These are phyloP conservation scores for Poecilia gillii DNA, from an alignment of 2,797 vertebrate genomes.

Conservation along the genomic window DNA sequence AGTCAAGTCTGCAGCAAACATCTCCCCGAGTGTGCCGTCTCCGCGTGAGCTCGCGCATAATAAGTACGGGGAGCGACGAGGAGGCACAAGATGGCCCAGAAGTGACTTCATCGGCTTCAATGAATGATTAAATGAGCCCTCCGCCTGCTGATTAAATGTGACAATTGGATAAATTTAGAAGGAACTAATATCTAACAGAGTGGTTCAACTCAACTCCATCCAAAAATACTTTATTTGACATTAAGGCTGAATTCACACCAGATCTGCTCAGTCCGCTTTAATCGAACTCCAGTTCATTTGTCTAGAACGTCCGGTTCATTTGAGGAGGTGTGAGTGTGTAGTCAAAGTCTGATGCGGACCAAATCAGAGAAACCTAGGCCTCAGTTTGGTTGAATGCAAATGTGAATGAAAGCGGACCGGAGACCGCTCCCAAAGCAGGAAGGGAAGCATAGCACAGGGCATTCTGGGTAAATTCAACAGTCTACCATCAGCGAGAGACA, in stretches of 20 bases:
- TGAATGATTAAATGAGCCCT: slow-evolving; percentile 46
- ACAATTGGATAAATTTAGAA: neutral
- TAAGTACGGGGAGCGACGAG: slow-evolving; percentile 33
- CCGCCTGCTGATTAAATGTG: slow-evolving; percentile 11
- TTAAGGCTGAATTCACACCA: neutral
- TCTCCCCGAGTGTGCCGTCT: slow-evolving; percentile 52
- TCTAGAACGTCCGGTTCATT: too few relatives aligned
- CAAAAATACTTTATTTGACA: neutral
- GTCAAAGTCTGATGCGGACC: too few relatives aligned
- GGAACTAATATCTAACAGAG: neutral
- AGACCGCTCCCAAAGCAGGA: too few relatives aligned
- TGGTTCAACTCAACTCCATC: neutral
- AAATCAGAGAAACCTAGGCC: too few relatives aligned
- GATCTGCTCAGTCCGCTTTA: too few relatives aligned
- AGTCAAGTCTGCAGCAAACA: slow-evolving; percentile 73
- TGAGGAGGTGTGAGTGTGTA: too few relatives aligned
- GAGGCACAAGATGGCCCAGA: slow-evolving; percentile 28
- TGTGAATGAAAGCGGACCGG: too few relatives aligned
- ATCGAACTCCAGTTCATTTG: too few relatives aligned
- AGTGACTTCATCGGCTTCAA: slow-evolving; percentile 46
- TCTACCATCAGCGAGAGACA: too few relatives aligned
- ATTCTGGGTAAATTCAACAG: too few relatives aligned
- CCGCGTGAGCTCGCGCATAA: slow-evolving; percentile 43
- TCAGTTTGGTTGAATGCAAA: too few relatives aligned
- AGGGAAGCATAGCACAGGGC: too few relatives aligned